Percentiles rank a stretch among this genome's conserved stretches.
Evolutionary conservation across 2,113 vertebrate genomes (phyloP).

Genomic region (Merops nubicus): DNA sequence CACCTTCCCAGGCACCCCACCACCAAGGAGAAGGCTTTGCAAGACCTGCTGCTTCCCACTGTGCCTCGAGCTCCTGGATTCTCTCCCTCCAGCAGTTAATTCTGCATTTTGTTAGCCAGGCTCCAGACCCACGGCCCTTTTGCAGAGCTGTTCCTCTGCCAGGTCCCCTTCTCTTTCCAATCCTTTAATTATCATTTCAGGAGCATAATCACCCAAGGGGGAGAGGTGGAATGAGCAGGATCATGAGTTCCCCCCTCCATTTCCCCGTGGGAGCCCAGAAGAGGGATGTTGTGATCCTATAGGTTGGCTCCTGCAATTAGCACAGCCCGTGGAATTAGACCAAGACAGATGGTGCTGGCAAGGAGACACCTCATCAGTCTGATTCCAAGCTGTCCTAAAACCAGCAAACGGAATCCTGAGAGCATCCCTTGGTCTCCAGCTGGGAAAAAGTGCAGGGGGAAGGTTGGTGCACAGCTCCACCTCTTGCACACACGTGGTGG

Average conservation of each 20-base stretch:
- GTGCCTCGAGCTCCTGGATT: not conserved
- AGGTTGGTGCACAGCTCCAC: not conserved
- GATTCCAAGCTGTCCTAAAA: conserved; percentile 51
- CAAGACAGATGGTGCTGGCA: not conserved
- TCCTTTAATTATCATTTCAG: not conserved
- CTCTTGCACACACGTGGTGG: not conserved
- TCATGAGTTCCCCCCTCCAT: fast-evolving
- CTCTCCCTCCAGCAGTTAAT: not conserved
- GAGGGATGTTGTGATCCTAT: not conserved
- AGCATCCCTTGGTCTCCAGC: not conserved
- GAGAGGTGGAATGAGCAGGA: not conserved
- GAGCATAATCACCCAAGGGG: not conserved
- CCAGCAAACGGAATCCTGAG: not conserved
- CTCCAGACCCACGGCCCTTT: not conserved
- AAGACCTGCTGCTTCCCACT: not conserved
- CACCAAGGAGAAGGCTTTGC: not conserved
- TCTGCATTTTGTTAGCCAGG: not conserved
- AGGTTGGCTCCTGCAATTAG: conserved; percentile 21
- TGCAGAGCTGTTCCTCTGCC: not conserved
- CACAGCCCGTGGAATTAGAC: conserved; percentile 4
- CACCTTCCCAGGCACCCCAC: not conserved
- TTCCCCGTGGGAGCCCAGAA: not conserved
- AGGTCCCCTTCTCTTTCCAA: not conserved
- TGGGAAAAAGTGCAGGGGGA: not conserved
- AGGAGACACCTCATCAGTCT: not conserved